Conservation (phyloP, 2,113 vertebrate species). For the Rhabdomys dilectus region DNA sequence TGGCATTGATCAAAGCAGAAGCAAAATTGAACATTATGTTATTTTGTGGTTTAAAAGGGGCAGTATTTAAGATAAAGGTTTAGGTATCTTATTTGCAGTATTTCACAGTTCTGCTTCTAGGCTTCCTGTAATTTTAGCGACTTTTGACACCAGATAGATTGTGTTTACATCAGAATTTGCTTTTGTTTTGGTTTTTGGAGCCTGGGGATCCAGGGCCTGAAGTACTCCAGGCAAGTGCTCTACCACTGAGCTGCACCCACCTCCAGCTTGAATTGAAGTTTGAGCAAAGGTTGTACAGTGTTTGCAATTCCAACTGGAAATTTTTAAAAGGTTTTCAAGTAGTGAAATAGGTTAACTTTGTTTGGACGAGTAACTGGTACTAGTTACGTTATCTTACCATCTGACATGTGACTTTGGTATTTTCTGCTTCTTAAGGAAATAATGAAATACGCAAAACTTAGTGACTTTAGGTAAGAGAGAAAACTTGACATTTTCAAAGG, state of each 20-base stretch:
- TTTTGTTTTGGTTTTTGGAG: background rate
- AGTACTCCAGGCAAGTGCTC: background rate
- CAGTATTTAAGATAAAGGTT: constrained; percentile 76
- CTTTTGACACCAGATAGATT: constrained; percentile 77
- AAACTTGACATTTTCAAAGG: constrained; percentile 81
- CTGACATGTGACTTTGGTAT: constrained; percentile 77
- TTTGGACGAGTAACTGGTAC: constrained; percentile 80
- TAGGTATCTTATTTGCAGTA: constrained; percentile 79
- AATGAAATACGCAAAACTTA: constrained; percentile 75
- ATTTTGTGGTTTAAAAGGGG: constrained; percentile 84
- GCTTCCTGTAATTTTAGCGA: constrained; percentile 81
- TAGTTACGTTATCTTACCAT: constrained; percentile 72
- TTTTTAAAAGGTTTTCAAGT: constrained; percentile 75
- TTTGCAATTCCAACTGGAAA: constrained; percentile 76
- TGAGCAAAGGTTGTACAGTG: constrained; percentile 62
- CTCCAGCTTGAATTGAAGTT: constrained; percentile 34
- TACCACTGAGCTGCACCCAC: background rate
- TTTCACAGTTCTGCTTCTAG: constrained; percentile 79
- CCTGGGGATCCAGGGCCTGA: background rate
- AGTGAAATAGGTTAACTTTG: constrained; percentile 71
- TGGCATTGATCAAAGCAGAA: constrained; percentile 82
- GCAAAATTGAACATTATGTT: constrained; percentile 80
- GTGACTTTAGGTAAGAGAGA: constrained; percentile 80
- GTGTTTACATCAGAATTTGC: constrained; percentile 81
- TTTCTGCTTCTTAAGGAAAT: constrained; percentile 81